Conservation (phyloP, 2,113 vertebrate species). For the Suricata suricatta region DNA sequence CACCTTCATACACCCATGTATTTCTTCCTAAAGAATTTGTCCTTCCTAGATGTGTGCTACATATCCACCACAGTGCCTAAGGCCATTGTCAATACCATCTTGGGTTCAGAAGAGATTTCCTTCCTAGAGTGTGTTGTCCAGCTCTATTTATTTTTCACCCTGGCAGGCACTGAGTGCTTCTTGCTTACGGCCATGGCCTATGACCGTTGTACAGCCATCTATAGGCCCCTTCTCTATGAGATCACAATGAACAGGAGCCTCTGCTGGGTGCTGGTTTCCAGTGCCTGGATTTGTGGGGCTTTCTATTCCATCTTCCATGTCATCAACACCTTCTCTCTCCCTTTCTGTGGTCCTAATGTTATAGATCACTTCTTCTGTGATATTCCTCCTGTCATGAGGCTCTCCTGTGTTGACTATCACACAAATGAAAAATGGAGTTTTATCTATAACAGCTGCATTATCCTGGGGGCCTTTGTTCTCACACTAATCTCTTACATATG, state of each 20-base stretch:
- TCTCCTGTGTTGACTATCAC: not conserved
- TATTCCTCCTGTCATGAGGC: conserved; percentile 36
- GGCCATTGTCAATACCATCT: not conserved
- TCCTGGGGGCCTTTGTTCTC: not conserved
- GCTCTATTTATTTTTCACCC: not conserved
- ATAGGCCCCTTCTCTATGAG: conserved; percentile 33
- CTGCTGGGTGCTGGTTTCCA: not conserved
- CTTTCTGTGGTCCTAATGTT: conserved; percentile 38
- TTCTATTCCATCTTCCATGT: conserved; percentile 24
- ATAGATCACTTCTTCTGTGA: conserved; percentile 50
- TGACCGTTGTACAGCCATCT: conserved; percentile 26
- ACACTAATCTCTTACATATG: not conserved
- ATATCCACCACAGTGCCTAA: conserved; percentile 43
- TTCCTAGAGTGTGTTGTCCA: conserved; percentile 14
- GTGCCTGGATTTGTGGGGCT: conserved; percentile 17
- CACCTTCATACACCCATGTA: conserved; percentile 43
- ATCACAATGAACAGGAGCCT: not conserved
- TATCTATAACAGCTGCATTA: not conserved
- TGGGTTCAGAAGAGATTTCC: not conserved
- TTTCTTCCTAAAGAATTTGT: conserved; percentile 56
- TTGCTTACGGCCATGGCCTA: conserved; percentile 60
- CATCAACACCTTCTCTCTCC: conserved; percentile 26
- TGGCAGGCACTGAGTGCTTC: conserved; percentile 21
- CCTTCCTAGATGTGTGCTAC: conserved; percentile 51
- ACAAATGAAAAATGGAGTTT: not conserved